Evolutionary conservation across 2,113 vertebrate species (phyloP), one percentile per base, ranked within the genome.

Genomic region (Bostrychus sinensis): DNA sequence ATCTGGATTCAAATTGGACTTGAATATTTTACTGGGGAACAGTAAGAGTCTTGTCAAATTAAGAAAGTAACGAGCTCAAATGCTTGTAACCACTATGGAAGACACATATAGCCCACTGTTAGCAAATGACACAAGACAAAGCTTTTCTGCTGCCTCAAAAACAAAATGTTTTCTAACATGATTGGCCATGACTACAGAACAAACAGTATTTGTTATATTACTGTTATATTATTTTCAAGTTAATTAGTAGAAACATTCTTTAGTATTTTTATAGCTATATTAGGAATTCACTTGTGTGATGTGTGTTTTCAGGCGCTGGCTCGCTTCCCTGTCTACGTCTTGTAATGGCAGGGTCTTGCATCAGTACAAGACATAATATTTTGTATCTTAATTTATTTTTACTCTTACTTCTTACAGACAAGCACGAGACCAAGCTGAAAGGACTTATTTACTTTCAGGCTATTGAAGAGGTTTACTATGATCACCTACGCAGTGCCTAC

Each of bases 381-480:
- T 86, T 78, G 66, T 85, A 39, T 72, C 61, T 81, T 74, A 81
- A 79, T 77, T 17, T 45, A 30, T 81, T 81, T 71, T 63, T 66
- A 42, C 55, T 68, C 69, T 78, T 81, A 72, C 61, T 76, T 32
- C 63, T 67, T 78, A 56, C 85, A 94, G 93, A 94, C 81, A 94
- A 94, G 75, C 92, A 93, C 28, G 92, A 94, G 88, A 92, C 87
- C 83, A 94, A 92, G 64, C 85, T 94, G 80, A 94, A 94, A 88
- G 93, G 93, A 32, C 91, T 93, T 64, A 93, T 94, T 80, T 94
- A 94, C 90, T 94, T 94, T 66, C 93, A 94, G 86, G 93, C 93
- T 10, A 94, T 94, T 32, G 93, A 94, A 61, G 93, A 94, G 83
- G 93, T 94, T 63, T 94, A 94, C 68, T 94, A 94, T 7, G 93